Conservation (phyloP, 2,113 vertebrate species). For the Gallinago jamesoni region DNA sequence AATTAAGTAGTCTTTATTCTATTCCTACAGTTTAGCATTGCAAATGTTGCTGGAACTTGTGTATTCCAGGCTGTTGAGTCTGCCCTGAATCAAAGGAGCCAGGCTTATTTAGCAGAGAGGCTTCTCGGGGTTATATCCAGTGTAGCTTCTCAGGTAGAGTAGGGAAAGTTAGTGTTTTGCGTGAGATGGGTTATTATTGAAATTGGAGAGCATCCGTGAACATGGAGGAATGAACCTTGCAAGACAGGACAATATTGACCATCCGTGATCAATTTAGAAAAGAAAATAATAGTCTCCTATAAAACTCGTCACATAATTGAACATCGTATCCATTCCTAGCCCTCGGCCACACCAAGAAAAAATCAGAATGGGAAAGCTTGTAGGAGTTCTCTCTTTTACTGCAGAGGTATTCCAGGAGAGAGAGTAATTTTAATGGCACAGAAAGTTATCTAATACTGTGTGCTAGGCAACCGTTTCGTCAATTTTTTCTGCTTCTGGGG, state of each 20-base stretch:
- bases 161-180: not conserved
- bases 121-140: not conserved
- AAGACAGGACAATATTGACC: not conserved
- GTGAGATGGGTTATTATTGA: not conserved
- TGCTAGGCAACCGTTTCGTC: not conserved
- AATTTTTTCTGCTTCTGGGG: not conserved
- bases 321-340: not conserved
- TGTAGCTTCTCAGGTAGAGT: not conserved
- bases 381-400: not conserved
- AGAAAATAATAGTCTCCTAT: not conserved
- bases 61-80: not conserved
- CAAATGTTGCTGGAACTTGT: not conserved
- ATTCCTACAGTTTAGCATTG: not conserved
- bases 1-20: constrained; percentile 1
- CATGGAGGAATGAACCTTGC: not conserved
- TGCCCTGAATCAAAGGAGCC: not conserved
- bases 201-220: not conserved
- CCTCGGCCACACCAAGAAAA: not conserved
- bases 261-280: not conserved
- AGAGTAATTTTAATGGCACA: not conserved
- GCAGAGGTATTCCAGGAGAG: not conserved
- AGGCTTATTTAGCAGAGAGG: not conserved
- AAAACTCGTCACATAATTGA: not conserved
- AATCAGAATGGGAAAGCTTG: not conserved
- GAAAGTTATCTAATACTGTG: not conserved